phyloP scores from a whole-genome alignment of 1,140 invertebrate species.

The Carposina sasakii region DNA sequence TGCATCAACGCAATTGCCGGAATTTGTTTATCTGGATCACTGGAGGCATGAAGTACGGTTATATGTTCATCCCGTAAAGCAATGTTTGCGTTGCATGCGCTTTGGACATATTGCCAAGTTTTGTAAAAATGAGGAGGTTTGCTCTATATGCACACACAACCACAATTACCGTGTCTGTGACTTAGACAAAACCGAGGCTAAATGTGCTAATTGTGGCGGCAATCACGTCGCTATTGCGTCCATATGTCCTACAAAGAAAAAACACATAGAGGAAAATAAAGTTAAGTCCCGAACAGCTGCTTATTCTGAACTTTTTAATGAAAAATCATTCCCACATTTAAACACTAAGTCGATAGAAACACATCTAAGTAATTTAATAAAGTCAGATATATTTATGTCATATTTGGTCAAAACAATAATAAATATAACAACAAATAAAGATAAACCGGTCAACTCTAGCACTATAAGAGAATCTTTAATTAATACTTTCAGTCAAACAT shows the following conservation, averaged over 20 bases:
- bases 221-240: conserved; percentile 20
- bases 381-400: background rate
- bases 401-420: background rate
- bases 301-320: conserved; percentile 16
- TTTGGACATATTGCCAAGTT: conserved; percentile 28
- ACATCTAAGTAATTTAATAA: background rate
- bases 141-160: conserved; percentile 20
- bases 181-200: conserved; percentile 3
- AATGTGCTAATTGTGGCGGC: conserved; percentile 19
- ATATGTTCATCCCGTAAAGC: conserved; percentile 30
- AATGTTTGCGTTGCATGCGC: conserved; percentile 22
- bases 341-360: background rate
- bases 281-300: conserved; percentile 6
- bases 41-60: conserved; percentile 10
- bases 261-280: conserved; percentile 20
- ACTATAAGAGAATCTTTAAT: background rate
- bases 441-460: background rate
- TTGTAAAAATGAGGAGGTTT: conserved; percentile 24
- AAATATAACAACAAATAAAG: background rate
- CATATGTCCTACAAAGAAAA: conserved; percentile 16
- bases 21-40: background rate
- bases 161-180: conserved; percentile 19
- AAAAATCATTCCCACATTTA: conserved; percentile 6
- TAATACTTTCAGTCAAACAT: background rate
- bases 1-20: background rate